Base-by-base conservation (phyloP, 2,113 vertebrate species). In the Phrynocephalus versicolor region DNA sequence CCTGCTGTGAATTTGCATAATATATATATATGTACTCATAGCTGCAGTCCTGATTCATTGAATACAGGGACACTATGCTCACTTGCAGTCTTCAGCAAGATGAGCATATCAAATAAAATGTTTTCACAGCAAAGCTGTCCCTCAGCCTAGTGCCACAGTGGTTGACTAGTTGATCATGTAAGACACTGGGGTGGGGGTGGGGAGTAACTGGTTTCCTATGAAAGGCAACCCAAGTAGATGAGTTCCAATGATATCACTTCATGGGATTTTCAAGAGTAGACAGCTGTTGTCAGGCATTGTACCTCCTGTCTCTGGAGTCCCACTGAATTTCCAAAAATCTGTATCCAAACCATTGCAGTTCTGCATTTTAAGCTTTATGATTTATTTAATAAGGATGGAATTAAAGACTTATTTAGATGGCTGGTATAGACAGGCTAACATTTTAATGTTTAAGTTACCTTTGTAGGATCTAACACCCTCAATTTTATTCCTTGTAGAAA, bases 401-500 rank as follows among this genome's bases (percentile, higher is more conserved):
- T 2, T 27, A 67, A 67, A 30, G 13, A 25, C 27, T 30, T 8
- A 67, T 67, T 67, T 12, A 30, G 25, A 58, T 57, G 8, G 57
- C 10, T 65, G 12, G 6, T 13, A 8, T 37, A 82, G 21, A 35
- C 83, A 21, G 45, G 1, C 64, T 6, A 67, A 9, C 64, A 67
- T 30, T 25, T 0, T 2, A 57, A 2, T 88, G 39, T 65, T 0
- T 30, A 33, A 10, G 82, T 89, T 57, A 84, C 10, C 72, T 84
- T 3, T 41, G 60, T 27, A 86, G 23, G 13, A 65, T 86, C 4
- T 71, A 10, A n/a, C 35, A 2, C 1, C 0, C 7, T 60, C 27
- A 86, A 83, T 5, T 0, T 0, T 81, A 82, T 64, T 73, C 83
- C 80, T 84, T 92, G 19, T 91, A 95, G 96, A 96, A 91, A 94